Percentiles rank a stretch among this genome's conserved stretches.
These are phyloP conservation scores for Ophion ventricosus DNA, from an alignment of 2,888 invertebrate species.

Conservation along the genomic window DNA sequence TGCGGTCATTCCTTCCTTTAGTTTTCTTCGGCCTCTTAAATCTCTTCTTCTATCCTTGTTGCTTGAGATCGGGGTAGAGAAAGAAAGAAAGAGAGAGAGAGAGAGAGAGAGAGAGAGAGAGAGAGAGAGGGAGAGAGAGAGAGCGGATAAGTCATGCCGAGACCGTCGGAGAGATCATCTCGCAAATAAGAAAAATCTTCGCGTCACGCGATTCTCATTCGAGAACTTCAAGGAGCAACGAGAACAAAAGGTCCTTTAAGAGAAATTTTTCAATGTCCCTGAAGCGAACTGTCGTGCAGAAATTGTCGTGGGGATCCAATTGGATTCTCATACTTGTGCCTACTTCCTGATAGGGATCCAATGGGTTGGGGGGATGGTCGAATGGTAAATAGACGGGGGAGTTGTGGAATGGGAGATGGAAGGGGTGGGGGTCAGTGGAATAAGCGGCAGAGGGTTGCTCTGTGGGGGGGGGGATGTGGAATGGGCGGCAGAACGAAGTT, in stretches of 20 bases:
- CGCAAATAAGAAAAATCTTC: constrained; percentile 22
- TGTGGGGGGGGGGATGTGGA: no score
- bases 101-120: neutral
- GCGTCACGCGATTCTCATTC: constrained; percentile 43
- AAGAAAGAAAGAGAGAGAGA: neutral
- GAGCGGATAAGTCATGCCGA: constrained; percentile 30
- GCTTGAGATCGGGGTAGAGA: neutral
- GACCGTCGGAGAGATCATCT: constrained; percentile 7
- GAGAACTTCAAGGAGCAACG: neutral
- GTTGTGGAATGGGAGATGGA: no score
- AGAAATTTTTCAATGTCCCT: no score
- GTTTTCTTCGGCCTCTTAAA: constrained; percentile 43
- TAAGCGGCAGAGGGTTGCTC: no score
- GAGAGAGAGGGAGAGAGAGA: neutral
- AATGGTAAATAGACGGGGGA: no score
- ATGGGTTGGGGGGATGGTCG: no score
- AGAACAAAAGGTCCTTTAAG: neutral
- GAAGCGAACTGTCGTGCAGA: no score
- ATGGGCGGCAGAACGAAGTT: no score
- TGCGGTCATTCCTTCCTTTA: constrained; percentile 32
- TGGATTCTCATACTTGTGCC: no score
- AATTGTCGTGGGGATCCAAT: no score
- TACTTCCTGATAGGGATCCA: no score
- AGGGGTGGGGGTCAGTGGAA: no score
- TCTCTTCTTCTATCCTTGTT: neutral